Percentiles rank a stretch among this genome's conserved stretches.
Evolutionary conservation across 1,140 invertebrate genomes (phyloP).

Genomic region (Zaprionus capensis): DNA sequence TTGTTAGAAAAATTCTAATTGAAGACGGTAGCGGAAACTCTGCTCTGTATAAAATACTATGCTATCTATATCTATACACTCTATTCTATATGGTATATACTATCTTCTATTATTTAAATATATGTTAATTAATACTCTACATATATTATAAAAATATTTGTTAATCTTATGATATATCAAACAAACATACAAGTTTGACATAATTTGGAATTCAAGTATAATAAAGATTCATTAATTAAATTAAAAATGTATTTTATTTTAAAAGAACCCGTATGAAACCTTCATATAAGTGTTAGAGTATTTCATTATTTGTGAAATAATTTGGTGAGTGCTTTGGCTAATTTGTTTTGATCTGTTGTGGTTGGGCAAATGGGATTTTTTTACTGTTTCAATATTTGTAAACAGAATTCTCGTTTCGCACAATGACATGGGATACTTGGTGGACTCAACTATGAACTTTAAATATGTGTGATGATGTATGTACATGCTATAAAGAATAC

Average conservation of each 20-base stretch:
- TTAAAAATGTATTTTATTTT: not conserved
- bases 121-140: too few relatives aligned
- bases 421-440: not conserved
- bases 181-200: not conserved
- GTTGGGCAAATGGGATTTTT: not conserved
- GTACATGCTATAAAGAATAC: not conserved
- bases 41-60: not conserved
- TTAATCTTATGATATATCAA: not conserved
- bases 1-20: not conserved
- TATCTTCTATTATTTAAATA: too few relatives aligned
- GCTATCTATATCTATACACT: too few relatives aligned
- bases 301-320: constrained; percentile 1
- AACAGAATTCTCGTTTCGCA: not conserved
- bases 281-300: not conserved
- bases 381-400: constrained; percentile 9
- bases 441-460: not conserved
- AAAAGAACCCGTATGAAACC: not conserved
- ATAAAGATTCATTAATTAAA: not conserved
- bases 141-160: not conserved
- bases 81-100: too few relatives aligned
- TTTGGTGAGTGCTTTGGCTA: not conserved
- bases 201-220: not conserved
- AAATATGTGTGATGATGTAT: not conserved
- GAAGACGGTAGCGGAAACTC: not conserved
- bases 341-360: constrained; percentile 1